phyloP scores from a whole-genome alignment of 2,797 vertebrate species.

The Sebastes minor region DNA sequence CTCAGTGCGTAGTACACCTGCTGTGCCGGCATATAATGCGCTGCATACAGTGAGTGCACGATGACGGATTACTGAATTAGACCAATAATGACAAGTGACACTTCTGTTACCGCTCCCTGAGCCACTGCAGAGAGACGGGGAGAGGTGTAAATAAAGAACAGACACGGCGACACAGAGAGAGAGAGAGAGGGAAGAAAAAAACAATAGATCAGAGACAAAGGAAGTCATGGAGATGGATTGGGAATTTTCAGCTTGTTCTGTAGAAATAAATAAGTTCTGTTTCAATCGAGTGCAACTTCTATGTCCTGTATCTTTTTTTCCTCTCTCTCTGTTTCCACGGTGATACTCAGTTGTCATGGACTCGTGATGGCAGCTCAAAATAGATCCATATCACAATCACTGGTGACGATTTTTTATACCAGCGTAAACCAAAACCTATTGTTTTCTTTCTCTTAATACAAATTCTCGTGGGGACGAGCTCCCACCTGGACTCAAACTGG shows the following conservation, averaged over 20 bases:
- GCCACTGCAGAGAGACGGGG: slow-evolving; percentile 80
- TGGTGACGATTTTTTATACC: background rate
- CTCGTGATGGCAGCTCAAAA: slow-evolving; percentile 6
- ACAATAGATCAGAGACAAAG: slow-evolving; percentile 56
- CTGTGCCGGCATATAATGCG: slow-evolving; percentile 83
- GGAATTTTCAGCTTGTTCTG: slow-evolving; percentile 60
- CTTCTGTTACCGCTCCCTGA: slow-evolving; percentile 88
- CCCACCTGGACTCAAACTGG: background rate
- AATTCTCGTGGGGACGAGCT: background rate
- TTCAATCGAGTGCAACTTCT: slow-evolving; percentile 47
- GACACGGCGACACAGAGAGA: slow-evolving; percentile 62
- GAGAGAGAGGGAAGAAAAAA: slow-evolving; percentile 17
- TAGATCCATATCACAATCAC: slow-evolving; percentile 5
- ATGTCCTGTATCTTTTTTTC: slow-evolving; percentile 8
- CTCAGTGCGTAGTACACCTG: slow-evolving; percentile 82
- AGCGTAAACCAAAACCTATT: background rate
- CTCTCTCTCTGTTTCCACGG: slow-evolving; percentile 9
- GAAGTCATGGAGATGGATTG: slow-evolving; percentile 71
- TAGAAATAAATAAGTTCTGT: slow-evolving; percentile 69
- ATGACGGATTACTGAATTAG: slow-evolving; percentile 90
- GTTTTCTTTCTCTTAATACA: background rate
- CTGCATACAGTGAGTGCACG: slow-evolving; percentile 81
- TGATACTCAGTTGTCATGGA: slow-evolving; percentile 30
- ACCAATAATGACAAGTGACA: slow-evolving; percentile 90
- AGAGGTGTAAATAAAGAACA: slow-evolving; percentile 83